Evolutionary conservation across 2,888 invertebrate genomes (phyloP), one percentile per base, ranked within the genome.

Genomic region (Erpobdella octoculata): DNA sequence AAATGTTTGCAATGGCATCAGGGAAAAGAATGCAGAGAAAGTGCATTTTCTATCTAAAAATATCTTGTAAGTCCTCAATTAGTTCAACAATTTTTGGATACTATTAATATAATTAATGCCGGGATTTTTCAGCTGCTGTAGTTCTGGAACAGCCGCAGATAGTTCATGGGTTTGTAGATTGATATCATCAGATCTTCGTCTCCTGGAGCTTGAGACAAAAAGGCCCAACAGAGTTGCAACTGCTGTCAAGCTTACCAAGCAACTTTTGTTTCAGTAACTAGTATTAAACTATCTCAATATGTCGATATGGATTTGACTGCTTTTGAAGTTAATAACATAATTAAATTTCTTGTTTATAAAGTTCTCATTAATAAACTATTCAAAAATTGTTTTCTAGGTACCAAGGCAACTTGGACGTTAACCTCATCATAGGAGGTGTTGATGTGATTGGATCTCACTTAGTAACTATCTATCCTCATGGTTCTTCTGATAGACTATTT

Each of bases 141-240:
- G 33, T 25, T 53, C 69, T 18, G 69, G 69, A 33, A 69, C 53
- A 21, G 69, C 69, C 21, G 53, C 69, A 4, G 69, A 69, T 28
- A 69, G 37, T 28, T 53, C 25, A 35, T 69, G 69, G 69, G 31
- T 69, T 28, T 21, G 69, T 35, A 48, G n/a, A 36, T 33, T 69
- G 6, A 35, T 69, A 21, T n/a, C 33, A 28, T 69, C 69, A 35
- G 58, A 69, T 41, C 35, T 69, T 6, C 48, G 58, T 31, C 33
- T 69, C n/a, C 37, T 69, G 2, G 35, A 69, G n/a, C 58, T 69
- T n/a, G 69, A 69, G n/a, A 69, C 53, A 15, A 69, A 69, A 5
- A 69, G 31, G 35, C 9, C 15, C n/a, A 31, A n/a, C 53, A 48
- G 58, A 58, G 58, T 69, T 35, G 37, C 35, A 2, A 35, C 67